Base-by-base conservation (phyloP, 2,888 invertebrate genomes). In the Leucophenga montana region DNA sequence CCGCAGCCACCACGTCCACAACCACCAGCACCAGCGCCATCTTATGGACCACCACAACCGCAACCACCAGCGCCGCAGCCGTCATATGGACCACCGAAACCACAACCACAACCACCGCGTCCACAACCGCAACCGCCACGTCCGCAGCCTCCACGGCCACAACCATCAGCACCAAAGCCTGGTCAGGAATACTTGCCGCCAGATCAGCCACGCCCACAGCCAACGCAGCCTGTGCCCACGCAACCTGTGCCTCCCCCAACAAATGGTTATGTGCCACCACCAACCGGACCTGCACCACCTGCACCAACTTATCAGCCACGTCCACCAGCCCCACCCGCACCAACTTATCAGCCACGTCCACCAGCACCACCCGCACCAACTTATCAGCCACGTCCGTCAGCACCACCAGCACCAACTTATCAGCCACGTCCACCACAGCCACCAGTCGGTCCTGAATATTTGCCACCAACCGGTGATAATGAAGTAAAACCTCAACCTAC, bases 11-110 rank as follows among this genome's bases (percentile, higher is more conserved):
- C 70, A 18, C 46, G 76, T 13, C 56, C 67, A 0, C 75, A 46
- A 27, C 61, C 67, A 1, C 64, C 53, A 11, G 33, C 69, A 16
- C 59, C 61, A 18, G 27, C 54, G 69, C 81, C 78, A 8, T 80
- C 78, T 22, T 74, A 73, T 56, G 73, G 74, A 27, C 50, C 61
- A 22, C 48, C 61, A 13, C 62, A 31, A 9, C 78, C 78, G 5
- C 72, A 69, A 50, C 78, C 77, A 0, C 16, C 64, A 2, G 68
- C 66, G 3, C 77, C 80, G 0, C 71, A 70, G 14, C 70, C 73
- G 9, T 69, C 71, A 1, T 80, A 80, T 57, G 75, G 78, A 0
- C 79, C 84, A 18, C 80, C 81, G 22, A 73, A 71, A 18, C 72
- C 69, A 5, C 66, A 61, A 13, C 72, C 57, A 3, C 54, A 18